phyloP scores from a whole-genome alignment of 2,797 vertebrate species.

The Crenuchus spilurus region DNA sequence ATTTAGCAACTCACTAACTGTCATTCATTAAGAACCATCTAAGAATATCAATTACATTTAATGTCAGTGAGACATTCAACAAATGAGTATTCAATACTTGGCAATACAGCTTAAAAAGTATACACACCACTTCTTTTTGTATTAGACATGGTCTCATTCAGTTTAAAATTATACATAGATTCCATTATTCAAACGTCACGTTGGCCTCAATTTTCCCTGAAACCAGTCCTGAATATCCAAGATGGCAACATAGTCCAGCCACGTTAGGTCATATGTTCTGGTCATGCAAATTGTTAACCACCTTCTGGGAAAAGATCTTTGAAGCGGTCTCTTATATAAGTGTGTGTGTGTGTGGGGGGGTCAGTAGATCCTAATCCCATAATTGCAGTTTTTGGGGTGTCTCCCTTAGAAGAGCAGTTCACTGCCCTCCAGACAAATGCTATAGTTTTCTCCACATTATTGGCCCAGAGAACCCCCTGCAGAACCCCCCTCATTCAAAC shows the following conservation, averaged over 20 bases:
- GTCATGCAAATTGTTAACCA: background rate
- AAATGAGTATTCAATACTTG: no score
- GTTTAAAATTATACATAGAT: conserved; percentile 17
- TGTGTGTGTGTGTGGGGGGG: no score
- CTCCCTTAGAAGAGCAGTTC: background rate
- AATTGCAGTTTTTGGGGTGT: conserved; percentile 14
- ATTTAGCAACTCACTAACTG: no score
- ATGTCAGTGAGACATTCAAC: no score
- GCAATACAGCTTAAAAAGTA: background rate
- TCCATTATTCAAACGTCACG: background rate
- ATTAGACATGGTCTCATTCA: conserved; percentile 23
- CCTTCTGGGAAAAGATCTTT: conserved; percentile 1
- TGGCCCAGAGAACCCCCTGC: conserved; percentile 1
- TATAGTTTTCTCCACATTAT: background rate
- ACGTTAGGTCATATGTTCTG: conserved; percentile 28
- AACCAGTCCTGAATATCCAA: background rate
- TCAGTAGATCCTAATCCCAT: background rate
- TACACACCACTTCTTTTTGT: conserved; percentile 9
- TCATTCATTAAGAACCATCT: no score
- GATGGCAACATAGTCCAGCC: conserved; percentile 10
- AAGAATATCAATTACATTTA: no score
- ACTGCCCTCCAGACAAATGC: no score
- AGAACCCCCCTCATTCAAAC: conserved; percentile 4
- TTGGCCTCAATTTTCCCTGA: conserved; percentile 6
- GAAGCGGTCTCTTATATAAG: conserved; percentile 7